phyloP scores from a whole-genome alignment of 1,140 invertebrate genomes.

The Eubasilissa regina region DNA sequence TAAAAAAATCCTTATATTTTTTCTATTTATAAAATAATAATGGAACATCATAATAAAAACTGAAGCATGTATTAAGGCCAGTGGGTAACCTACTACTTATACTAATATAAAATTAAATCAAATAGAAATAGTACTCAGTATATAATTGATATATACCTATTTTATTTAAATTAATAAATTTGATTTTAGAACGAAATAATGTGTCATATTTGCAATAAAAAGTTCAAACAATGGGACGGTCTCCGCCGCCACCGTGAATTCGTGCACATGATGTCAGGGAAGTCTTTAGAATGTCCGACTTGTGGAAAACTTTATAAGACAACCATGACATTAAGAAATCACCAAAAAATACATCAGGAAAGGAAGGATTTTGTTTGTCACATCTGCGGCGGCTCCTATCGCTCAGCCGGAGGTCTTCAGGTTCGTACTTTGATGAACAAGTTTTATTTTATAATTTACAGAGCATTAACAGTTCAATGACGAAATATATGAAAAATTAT shows the following conservation, averaged over 20 bases:
- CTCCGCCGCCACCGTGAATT: conserved; percentile 64
- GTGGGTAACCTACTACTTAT: too few relatives aligned
- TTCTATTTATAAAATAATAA: too few relatives aligned
- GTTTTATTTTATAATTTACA: conserved; percentile 23
- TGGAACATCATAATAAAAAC: too few relatives aligned
- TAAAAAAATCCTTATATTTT: too few relatives aligned
- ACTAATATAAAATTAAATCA: too few relatives aligned
- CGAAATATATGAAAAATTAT: too few relatives aligned
- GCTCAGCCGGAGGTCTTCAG: conserved; percentile 63
- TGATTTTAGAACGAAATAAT: conserved; percentile 62
- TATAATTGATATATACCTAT: too few relatives aligned
- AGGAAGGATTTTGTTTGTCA: conserved; percentile 65
- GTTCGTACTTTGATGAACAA: conserved; percentile 53
- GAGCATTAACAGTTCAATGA: too few relatives aligned
- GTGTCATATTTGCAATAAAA: conserved; percentile 65
- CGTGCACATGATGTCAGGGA: conserved; percentile 62
- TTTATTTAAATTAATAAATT: neutral
- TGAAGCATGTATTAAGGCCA: too few relatives aligned
- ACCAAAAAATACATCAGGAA: conserved; percentile 64
- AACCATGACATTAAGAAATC: conserved; percentile 62
- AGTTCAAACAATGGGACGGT: conserved; percentile 65
- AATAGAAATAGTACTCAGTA: too few relatives aligned
- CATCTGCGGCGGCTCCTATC: conserved; percentile 66
- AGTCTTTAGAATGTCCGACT: conserved; percentile 63
- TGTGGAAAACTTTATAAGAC: conserved; percentile 67